Base-by-base conservation (phyloP, 2,797 vertebrate genomes). In the Neosilurus hyrtlii region DNA sequence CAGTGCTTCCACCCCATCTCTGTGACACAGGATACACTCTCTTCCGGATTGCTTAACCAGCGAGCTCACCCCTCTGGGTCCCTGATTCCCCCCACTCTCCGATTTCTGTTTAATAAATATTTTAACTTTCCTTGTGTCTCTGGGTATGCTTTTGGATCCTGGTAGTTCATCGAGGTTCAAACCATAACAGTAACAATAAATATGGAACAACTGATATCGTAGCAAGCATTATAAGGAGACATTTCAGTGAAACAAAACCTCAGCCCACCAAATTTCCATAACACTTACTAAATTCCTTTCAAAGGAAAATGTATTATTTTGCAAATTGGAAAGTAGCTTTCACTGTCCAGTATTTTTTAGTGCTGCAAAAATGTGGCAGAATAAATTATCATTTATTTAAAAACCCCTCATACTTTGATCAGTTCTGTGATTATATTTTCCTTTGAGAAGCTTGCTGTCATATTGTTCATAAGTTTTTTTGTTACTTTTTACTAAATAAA, bases 381-480 rank as follows among this genome's bases (percentile, higher is more conserved):
- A 35, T 14, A 52, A 73, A 73, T 56, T 73, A 73, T 56, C 15
- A 24, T 10, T 73, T 30, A 30, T 54, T 71, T 49, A 43, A 56
- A 16, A 73, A 30, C 54, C 9, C 10, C 0, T 54, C 24, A 30
- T 56, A 18, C 8, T 56, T 56, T 56, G 30, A 16, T 73, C 24
- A 56, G 12, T 18, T 8, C 15, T 11, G 9, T 73, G 15, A 73
- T 73, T 54, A 73, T 30, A 73, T 57, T 11, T 57, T 35, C 15
- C 16, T 35, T 9, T 56, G 52, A 56, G 24, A 56, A 73, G 71
- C 24, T 30, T 56, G 24, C 30, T 54, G 71, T 30, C 24, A 73
- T 56, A 8, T 15, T 54, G 52, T 56, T 73, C 26, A 73, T 73
- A 73, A 73, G 71, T 11, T 56, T 73, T 16, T 57, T 57, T 74